Evolutionary conservation across 2,888 invertebrate genomes (phyloP), one percentile per base, ranked within the genome.

Genomic region (Orthosia gracilis): DNA sequence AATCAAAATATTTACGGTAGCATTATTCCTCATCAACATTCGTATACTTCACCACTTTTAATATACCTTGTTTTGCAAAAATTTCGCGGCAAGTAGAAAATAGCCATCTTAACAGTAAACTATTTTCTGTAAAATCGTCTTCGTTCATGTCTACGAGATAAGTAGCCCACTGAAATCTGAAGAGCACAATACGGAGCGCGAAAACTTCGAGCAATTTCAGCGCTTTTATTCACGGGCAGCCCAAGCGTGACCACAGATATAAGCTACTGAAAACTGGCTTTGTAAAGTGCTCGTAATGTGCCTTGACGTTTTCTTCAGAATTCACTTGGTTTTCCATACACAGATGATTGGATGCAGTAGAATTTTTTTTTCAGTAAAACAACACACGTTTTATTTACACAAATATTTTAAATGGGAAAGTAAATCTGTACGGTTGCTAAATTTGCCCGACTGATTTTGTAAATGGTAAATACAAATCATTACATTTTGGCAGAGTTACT

Each of bases 161-260:
- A 83, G 73, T 73, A 83, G 83, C 57, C 55, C 57, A 73, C 73
- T 83, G 79, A 73, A 65, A 83, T 45, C 73, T 83, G 52, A 67
- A 80, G 65, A 83, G 52, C 66, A 81, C 74, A 81, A 81, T 83
- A 79, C 69, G 63, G 52, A 73, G 50, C 62, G 62, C 65, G 62
- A 73, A 69, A 50, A 55, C 58, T 79, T 73, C 66, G 55, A 79
- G 69, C 69, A 69, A 59, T 80, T 77, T 68, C 78, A 80, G 73
- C 54, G 61, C 59, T 78, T 78, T 66, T 83, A 83, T 83, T 83
- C 65, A 58, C 62, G 62, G 66, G 31, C 59, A 61, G 59, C 40
- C 62, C 47, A 73, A 69, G 50, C 73, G 69, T 66, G 66, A 78
- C 68, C 79, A 78, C 68, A 73, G 66, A 73, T 73, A 66, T 62